A percentile compares a stretch with the other conserved stretches of the same genome.
phyloP scores from a whole-genome alignment of 2,888 invertebrate genomes.

The Troides aeacus region DNA sequence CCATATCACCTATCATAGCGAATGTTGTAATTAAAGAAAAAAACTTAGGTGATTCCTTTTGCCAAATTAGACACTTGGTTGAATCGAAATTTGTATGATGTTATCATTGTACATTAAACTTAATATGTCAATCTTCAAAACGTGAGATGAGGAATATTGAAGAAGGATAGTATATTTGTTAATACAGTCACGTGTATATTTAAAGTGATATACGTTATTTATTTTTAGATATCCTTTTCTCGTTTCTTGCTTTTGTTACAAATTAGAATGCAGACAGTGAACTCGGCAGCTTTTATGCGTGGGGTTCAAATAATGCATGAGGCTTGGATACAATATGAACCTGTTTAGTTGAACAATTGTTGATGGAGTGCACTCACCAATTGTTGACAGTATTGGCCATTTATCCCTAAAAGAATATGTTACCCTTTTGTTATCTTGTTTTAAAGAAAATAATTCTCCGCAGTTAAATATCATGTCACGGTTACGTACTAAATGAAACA shows the following conservation, averaged over 20 bases:
- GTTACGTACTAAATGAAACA: neutral
- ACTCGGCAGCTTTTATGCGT: neutral
- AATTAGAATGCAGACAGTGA: conserved; percentile 9
- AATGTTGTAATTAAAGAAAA: too few species aligned
- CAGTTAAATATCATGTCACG: too few species aligned
- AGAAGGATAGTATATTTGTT: neutral
- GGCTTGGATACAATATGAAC: neutral
- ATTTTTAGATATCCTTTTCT: conserved; percentile 1
- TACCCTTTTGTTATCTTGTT: too few species aligned
- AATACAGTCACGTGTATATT: neutral
- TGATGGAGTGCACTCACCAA: too few species aligned
- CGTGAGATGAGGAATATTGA: neutral
- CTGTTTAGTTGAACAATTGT: neutral
- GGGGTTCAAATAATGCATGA: neutral
- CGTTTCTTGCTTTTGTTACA: neutral
- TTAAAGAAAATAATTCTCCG: neutral
- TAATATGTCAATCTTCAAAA: neutral
- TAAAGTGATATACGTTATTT: neutral
- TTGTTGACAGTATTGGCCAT: too few species aligned
- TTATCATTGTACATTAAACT: too few species aligned
- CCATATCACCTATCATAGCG: too few species aligned
- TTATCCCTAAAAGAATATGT: too few species aligned
- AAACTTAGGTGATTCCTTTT: too few species aligned
- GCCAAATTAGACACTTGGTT: too few species aligned
- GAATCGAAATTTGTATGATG: too few species aligned